Conservation (phyloP, 2,113 vertebrate genomes). For the Glareola pratincola region DNA sequence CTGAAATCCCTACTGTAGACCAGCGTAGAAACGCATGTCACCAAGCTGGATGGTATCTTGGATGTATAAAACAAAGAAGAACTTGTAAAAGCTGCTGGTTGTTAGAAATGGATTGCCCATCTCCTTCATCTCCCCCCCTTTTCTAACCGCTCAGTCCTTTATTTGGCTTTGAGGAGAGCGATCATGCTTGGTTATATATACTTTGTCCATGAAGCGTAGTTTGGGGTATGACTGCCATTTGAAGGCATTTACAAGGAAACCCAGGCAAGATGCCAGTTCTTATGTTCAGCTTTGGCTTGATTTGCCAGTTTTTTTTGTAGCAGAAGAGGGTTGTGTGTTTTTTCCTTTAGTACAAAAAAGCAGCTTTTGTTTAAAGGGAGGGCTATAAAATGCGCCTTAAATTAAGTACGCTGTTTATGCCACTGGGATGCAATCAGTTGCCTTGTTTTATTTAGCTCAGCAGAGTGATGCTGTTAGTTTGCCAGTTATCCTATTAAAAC, state of each 20-base stretch:
- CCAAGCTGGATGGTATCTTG: background rate
- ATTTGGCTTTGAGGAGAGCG: conserved; percentile 3
- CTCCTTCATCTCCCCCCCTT: background rate
- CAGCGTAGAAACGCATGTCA: background rate
- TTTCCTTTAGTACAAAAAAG: background rate
- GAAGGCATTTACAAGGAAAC: conserved; percentile 56
- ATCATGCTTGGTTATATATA: background rate
- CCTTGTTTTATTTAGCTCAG: background rate
- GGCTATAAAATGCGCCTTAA: background rate
- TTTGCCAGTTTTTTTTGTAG: background rate
- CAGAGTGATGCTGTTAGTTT: background rate
- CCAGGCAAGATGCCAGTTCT: conserved; percentile 44
- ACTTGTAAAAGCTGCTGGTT: background rate
- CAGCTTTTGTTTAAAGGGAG: background rate
- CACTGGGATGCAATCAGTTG: background rate
- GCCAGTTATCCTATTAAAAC: background rate
- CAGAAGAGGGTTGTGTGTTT: background rate
- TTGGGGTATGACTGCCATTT: conserved; percentile 50
- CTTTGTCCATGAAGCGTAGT: background rate
- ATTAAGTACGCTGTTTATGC: background rate
- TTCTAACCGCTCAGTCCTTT: background rate
- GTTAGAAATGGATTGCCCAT: background rate
- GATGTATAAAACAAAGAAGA: background rate
- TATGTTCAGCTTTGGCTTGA: background rate
- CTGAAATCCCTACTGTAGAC: background rate